phyloP scores from a whole-genome alignment of 64 coral and sea anemone species.

The Astreopora myriophthalma region DNA sequence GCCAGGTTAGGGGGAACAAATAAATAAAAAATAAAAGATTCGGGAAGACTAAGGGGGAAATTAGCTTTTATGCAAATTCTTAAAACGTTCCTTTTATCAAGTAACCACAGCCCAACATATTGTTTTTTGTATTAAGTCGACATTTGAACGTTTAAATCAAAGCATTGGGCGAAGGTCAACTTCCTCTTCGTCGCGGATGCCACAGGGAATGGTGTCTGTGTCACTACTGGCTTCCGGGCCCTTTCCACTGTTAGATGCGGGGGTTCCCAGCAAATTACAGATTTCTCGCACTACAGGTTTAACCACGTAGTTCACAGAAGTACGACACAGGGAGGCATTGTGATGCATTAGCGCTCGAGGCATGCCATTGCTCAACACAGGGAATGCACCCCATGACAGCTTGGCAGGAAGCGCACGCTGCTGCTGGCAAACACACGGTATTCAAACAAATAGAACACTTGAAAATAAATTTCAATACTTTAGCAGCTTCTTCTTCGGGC shows the following conservation, averaged over 20 bases:
- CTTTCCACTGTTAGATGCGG: not conserved
- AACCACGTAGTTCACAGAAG: conserved; percentile 33
- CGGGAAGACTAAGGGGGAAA: not conserved
- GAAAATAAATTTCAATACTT: no score
- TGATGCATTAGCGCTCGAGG: not conserved
- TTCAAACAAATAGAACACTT: no score
- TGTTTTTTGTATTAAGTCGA: not conserved
- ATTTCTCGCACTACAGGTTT: conserved; percentile 42
- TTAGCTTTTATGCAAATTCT: not conserved
- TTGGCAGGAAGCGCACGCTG: conserved; percentile 59
- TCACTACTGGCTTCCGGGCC: not conserved
- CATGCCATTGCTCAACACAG: conserved; percentile 70
- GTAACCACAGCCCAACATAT: not conserved
- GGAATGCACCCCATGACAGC: conserved; percentile 65
- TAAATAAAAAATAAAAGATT: no score
- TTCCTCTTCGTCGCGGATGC: no score
- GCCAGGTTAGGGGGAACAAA: no score
- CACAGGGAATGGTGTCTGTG: not conserved
- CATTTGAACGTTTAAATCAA: not conserved
- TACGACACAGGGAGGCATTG: conserved; percentile 57
- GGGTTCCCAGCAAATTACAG: conserved; percentile 15
- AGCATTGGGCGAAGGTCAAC: no score
- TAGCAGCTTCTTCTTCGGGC: no score
- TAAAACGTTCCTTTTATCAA: not conserved
- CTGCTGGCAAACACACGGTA: no score